These are phyloP conservation scores for Astreopora myriophthalma DNA, from an alignment of 64 coral and sea anemone species.

Conservation along the genomic window DNA sequence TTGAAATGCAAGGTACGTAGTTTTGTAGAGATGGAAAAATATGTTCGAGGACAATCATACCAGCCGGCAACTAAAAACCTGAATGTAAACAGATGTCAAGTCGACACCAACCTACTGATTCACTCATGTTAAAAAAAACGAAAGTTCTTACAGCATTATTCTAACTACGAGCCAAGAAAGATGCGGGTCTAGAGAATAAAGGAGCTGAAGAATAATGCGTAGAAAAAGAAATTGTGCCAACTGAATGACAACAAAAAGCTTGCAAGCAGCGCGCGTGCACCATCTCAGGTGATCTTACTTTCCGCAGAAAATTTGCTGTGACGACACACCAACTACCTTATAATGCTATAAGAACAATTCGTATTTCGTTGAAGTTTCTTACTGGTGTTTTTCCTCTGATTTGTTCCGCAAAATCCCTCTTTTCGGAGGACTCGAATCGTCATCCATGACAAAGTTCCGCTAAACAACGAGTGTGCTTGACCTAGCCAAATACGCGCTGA, in stretches of 20 bases:
- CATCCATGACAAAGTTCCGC: conserved; percentile 1
- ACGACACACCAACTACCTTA: background rate
- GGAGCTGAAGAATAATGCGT: background rate
- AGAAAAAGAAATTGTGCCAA: background rate
- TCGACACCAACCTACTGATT: too few species aligned
- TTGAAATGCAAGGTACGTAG: too few species aligned
- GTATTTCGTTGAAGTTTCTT: background rate
- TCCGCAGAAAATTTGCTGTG: background rate
- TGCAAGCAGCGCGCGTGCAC: background rate
- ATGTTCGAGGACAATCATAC: too few species aligned
- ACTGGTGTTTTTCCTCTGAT: conserved; percentile 77
- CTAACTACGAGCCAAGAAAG: background rate
- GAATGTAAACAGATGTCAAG: too few species aligned
- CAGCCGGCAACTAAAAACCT: too few species aligned
- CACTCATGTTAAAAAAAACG: too few species aligned
- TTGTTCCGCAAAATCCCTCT: conserved; percentile 65
- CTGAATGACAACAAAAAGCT: background rate
- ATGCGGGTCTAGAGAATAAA: background rate
- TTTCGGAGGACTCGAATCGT: background rate
- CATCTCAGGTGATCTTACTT: background rate
- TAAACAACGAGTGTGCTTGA: background rate
- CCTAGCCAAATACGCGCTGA: background rate
- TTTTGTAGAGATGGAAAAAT: too few species aligned
- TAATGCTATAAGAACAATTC: background rate
- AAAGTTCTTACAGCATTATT: background rate